Base-by-base conservation (phyloP, 1,140 invertebrate species). In the Lethrus apterus region DNA sequence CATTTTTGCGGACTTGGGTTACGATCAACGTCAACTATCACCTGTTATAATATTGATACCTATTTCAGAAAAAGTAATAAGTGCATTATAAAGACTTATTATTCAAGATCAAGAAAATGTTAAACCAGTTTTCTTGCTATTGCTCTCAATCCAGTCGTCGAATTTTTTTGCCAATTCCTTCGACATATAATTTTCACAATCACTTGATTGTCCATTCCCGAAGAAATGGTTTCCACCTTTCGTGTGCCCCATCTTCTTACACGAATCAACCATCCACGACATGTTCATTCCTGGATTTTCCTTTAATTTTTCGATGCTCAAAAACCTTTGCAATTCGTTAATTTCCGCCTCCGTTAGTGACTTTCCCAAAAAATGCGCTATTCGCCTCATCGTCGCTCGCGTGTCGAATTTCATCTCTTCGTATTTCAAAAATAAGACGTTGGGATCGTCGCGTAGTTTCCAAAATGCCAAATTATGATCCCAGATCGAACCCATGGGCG, bases 361-460 rank as follows among this genome's bases (percentile, higher is more conserved):
- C 63, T 85, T 84, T 0, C 74, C 73, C 5, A 94, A 62, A 62
- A 91, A 93, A 11, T 74, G 59, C 0, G 85, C 83, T 9, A 88
- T 82, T 56, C 74, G 78, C 13, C 70, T 67, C 3, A 90, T 76
- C 0, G 74, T 75, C 1, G 63, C 69, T 1, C 71, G 67, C 44
- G 84, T 70, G 66, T 90, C 77, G 59, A 75, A 63, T 58, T 87
- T 87, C 82, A 90, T 82, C 36, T 91, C 86, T 70, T 93, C 89
- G 57, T 87, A 93, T 51, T 80, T 89, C 13, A 92, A 63, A 53
- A 93, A 86, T 0, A 89, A 66, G 2, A 92, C 67, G 52, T 92
- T 89, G 0, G 81, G 74, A 33, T 89, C 77, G 44, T 86, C 50
- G 41, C 79, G 74, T n/a, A 71, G 69, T 13, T 81, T 71, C 86